Base-by-base conservation (phyloP, 2,888 invertebrate species). In the Drosophila fungiperda region DNA sequence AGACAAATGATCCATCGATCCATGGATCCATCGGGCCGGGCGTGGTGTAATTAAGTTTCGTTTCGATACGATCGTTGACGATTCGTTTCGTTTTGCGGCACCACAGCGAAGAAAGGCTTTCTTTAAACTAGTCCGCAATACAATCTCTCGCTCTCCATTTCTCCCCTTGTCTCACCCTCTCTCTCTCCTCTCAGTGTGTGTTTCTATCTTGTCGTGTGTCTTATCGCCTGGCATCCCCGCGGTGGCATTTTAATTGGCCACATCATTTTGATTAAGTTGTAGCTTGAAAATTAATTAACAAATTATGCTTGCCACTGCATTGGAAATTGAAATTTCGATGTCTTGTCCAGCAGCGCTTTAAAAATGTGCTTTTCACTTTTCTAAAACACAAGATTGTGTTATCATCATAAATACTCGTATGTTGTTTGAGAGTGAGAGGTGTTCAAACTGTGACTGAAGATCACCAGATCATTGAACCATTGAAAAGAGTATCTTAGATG, bases 181-280 rank as follows among this genome's bases (percentile, higher is more conserved):
- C 42, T 29, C 38, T 17, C 23, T 45, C 20, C 49, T 59, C 57
- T 62, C 20, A 2, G 26, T 26, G 26, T 26, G 23, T 23, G 23
- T 23, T 23, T 23, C 12, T 32, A n/a, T 52, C 26, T 26, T 11
- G 49, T 29, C 26, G 38, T 63, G 3, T 29, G 29, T 71, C 62
- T 68, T 61, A 72, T 65, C 73, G 70, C 45, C 76, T 78, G 71
- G 84, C 82, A 71, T 72, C 86, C 90, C 89, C 82, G 80, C 70
- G 88, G 91, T 84, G 91, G 76, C 76, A 81, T 89, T 90, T 92
- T 91, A 91, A 91, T 90, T 91, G 87, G 85, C 78, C 82, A 84
- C 87, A 87, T 89, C 82, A 83, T 82, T 81, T 90, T 91, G 91
- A 91, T 91, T 92, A 83, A 92, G 91, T 91, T 92, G 91, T 91